Conservation (phyloP, 2,113 vertebrate species). For the Carassius auratus region DNA sequence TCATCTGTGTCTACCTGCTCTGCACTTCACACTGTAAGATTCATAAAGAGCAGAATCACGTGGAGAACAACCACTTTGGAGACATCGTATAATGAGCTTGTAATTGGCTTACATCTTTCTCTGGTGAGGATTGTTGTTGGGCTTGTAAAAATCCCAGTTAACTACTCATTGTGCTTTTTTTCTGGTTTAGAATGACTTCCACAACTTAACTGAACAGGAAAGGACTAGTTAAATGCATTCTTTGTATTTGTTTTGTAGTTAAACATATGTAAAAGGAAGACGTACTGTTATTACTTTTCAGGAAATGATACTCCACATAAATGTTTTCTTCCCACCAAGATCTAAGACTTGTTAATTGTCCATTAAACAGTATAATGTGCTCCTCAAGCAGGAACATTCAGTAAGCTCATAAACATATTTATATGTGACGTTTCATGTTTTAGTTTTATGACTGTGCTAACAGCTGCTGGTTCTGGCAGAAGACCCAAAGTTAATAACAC, state of each 20-base stretch:
- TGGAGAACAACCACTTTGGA: not conserved
- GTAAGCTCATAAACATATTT: not conserved
- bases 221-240: not conserved
- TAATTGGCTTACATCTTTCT: not conserved
- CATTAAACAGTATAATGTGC: not conserved
- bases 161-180: not conserved
- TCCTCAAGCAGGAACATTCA: not conserved
- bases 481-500: not conserved
- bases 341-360: not conserved
- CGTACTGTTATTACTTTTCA: not conserved
- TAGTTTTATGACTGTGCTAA: not conserved
- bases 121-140: not conserved
- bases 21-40: not conserved
- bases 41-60: not conserved
- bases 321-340: not conserved
- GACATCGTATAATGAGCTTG: not conserved
- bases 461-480: not conserved
- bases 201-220: not conserved
- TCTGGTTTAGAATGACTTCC: not conserved
- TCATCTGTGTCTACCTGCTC: not conserved
- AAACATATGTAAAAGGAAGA: not conserved
- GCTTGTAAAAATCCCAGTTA: not conserved
- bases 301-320: not conserved
- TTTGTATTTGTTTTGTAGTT: not conserved
- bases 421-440: not conserved